A percentile compares a stretch with the other conserved stretches of the same genome.
Conservation (phyloP, 2,797 vertebrate species). For the Anabacerthia variegaticeps region DNA sequence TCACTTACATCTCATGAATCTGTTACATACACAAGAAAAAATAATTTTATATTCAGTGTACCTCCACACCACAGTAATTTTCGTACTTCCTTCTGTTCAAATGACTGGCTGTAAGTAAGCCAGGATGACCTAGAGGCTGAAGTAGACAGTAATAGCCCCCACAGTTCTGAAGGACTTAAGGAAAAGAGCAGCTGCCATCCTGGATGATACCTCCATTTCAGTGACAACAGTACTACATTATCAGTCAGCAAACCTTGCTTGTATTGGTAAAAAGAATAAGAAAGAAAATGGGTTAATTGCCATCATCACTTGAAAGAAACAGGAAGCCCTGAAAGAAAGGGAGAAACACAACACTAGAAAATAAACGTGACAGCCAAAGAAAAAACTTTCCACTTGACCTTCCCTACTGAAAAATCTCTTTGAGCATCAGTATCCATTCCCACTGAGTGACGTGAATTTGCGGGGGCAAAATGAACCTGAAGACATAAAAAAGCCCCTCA, state of each 20-base stretch:
- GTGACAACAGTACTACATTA: not conserved
- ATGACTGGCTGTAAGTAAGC: not conserved
- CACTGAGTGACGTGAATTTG: not conserved
- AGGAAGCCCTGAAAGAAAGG: not conserved
- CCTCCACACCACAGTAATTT: not conserved
- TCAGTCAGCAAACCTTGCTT: not conserved
- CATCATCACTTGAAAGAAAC: not conserved
- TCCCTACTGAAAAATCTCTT: not conserved
- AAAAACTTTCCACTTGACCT: slow-evolving; percentile 1
- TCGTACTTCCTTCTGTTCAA: not conserved
- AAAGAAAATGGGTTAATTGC: not conserved
- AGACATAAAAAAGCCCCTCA: not conserved
- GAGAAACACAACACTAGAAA: not conserved
- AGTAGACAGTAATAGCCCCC: not conserved
- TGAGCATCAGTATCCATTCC: not conserved
- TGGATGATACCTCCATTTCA: not conserved
- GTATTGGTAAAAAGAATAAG: not conserved
- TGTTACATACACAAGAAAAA: not conserved
- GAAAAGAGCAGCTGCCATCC: not conserved
- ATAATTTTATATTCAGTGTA: not conserved
- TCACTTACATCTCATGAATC: not conserved
- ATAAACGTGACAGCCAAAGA: not conserved
- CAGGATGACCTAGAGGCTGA: not conserved
- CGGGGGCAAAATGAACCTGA: not conserved
- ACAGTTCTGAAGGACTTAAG: not conserved